phyloP scores from a whole-genome alignment of 37 sponge, comb jelly and placozoan genomes.

The Haliclona indistincta region DNA sequence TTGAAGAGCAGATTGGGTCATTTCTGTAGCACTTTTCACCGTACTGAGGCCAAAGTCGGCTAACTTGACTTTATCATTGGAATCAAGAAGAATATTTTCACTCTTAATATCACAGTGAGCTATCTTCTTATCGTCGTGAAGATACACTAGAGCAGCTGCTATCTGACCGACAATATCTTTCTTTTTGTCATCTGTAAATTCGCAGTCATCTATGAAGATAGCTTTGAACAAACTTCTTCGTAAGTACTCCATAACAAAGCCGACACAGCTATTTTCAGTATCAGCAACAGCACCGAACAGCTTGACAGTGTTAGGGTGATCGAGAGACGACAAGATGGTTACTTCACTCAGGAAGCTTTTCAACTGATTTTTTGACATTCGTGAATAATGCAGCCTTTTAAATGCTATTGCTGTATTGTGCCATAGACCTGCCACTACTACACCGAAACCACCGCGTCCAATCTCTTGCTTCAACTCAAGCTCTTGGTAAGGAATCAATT shows the following conservation, averaged over 20 bases:
- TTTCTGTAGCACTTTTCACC: conserved; percentile 17
- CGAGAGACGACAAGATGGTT: conserved; percentile 11
- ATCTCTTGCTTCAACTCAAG: conserved; percentile 22
- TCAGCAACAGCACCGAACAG: conserved; percentile 46
- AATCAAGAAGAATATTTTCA: conserved; percentile 40
- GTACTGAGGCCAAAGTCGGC: too few species aligned
- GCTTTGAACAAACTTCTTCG: conserved; percentile 22
- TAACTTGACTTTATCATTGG: conserved; percentile 31
- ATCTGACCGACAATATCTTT: conserved; percentile 23
- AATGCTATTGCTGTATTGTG: conserved; percentile 26
- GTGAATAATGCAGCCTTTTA: conserved; percentile 28
- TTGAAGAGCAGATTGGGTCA: conserved; percentile 4
- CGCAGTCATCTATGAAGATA: conserved; percentile 18
- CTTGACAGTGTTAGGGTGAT: conserved; percentile 32
- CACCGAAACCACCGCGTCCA: conserved; percentile 40
- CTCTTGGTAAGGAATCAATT: conserved; percentile 18
- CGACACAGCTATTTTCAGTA: conserved; percentile 18
- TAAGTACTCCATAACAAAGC: conserved; percentile 44
- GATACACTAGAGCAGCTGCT: conserved; percentile 32
- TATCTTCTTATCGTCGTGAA: conserved; percentile 28
- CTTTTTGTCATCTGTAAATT: conserved; percentile 20
- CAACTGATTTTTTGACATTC: conserved; percentile 19
- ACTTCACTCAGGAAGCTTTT: conserved; percentile 23
- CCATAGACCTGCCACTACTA: conserved; percentile 24
- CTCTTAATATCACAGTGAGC: conserved; percentile 52